Evolutionary conservation across 2,888 invertebrate species (phyloP).

Genomic region (Psylliodes chrysocephalus): DNA sequence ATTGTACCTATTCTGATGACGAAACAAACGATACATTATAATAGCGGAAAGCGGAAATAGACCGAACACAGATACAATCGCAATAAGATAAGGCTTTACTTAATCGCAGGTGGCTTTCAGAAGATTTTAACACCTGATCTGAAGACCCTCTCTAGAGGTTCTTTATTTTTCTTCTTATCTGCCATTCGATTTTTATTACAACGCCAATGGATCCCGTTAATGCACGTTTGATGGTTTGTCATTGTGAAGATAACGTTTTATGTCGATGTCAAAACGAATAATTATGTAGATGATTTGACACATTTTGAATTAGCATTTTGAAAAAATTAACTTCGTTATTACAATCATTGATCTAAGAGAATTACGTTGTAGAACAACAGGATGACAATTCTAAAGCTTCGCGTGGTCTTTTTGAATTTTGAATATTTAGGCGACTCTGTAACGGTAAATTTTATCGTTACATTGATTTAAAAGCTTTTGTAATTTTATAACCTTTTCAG

Average conservation of each 20-base stretch:
- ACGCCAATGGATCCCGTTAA: slow-evolving; percentile 4
- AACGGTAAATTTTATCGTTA: too few species aligned
- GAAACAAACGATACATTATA: not conserved
- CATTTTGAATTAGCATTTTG: too few species aligned
- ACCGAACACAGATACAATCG: not conserved
- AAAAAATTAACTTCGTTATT: too few species aligned
- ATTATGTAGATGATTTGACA: slow-evolving; percentile 5
- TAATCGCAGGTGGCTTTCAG: slow-evolving; percentile 19
- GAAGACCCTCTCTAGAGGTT: not conserved
- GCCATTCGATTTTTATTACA: slow-evolving; percentile 2
- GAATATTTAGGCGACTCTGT: too few species aligned
- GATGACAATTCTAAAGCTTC: too few species aligned
- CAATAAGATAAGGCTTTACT: slow-evolving; percentile 9
- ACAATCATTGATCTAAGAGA: too few species aligned
- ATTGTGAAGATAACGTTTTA: not conserved
- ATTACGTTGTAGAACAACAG: too few species aligned
- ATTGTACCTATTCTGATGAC: not conserved
- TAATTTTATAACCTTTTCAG: too few species aligned
- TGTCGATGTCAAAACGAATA: not conserved
- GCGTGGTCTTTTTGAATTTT: too few species aligned
- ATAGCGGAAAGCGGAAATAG: slow-evolving; percentile 11
- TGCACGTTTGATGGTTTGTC: not conserved
- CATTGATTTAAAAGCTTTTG: too few species aligned
- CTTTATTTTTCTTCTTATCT: too few species aligned
- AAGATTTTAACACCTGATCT: slow-evolving; percentile 31